phyloP scores from a whole-genome alignment of 2,888 invertebrate species.

The Monoplex corrugatus region DNA sequence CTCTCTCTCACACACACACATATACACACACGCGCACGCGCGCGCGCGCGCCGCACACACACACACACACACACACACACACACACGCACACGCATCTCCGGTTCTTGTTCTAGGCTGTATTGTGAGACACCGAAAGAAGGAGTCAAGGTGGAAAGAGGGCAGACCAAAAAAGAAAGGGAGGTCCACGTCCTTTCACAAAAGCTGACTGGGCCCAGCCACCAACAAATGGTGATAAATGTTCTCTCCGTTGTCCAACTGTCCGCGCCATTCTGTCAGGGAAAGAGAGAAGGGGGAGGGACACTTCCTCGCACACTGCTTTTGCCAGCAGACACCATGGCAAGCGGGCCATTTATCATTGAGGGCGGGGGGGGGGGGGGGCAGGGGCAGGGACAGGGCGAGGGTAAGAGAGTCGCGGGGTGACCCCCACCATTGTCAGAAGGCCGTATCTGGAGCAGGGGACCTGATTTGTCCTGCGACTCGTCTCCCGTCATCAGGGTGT shows the following conservation, averaged over 20 bases:
- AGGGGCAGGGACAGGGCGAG: neutral
- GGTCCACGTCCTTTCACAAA: neutral
- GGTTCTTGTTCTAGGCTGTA: too few relatives aligned
- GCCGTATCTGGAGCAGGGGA: neutral
- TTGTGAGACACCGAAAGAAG: neutral
- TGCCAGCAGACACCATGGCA: neutral
- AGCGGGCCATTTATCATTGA: constrained; percentile 19
- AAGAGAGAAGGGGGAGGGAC: neutral
- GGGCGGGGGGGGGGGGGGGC: neutral
- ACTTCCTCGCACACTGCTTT: neutral
- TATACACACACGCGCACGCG: neutral
- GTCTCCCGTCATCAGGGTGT: neutral
- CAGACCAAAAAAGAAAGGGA: neutral
- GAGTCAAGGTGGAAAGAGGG: neutral
- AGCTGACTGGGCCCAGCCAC: too few relatives aligned
- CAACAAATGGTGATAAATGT: constrained; percentile 37
- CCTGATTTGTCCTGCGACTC: constrained; percentile 18
- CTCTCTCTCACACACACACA: neutral
- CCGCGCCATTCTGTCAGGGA: constrained; percentile 17
- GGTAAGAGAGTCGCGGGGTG: neutral
- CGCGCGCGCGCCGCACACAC: neutral
- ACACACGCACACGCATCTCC: neutral
- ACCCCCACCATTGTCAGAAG: neutral
- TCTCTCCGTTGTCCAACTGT: constrained; percentile 23
- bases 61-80: neutral